Evolutionary conservation across 2,888 invertebrate species (phyloP), one percentile per base, ranked within the genome.

Genomic region (Tetragonisca angustula): DNA sequence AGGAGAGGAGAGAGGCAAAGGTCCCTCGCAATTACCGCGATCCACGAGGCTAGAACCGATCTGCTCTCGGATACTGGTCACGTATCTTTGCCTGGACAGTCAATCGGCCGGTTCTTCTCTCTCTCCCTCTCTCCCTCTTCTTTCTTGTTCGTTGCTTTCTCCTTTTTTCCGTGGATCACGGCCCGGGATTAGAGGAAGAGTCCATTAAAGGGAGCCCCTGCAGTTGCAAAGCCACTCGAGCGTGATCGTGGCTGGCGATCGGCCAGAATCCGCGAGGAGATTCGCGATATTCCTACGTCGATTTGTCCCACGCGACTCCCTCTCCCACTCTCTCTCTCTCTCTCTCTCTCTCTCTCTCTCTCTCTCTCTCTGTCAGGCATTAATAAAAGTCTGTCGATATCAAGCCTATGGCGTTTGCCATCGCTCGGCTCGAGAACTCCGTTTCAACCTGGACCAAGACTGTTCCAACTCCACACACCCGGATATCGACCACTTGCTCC

Each of bases 181-280:
- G 36, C 36, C 75, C 76, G 84, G 91, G 90, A 90, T 90, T 91
- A 90, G 90, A 91, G 89, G 86, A 88, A 87, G 87, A 90, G 90
- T 91, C 90, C 90, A 91, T 91, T 91, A 91, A 90, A 85, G 85
- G 85, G 79, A 72, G 75, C 75, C 75, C 64, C 79, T 79, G 83
- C 52, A 82, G 72, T 79, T 78, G 84, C 85, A 85, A 89, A 89
- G 82, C 88, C 81, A 83, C 83, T 85, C 88, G 89, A 83, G 84
- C 83, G 77, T 77, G 87, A 85, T 85, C 89, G 87, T 73, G 73
- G 64, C 64, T 89, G 89, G 89, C 89, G 74, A 84, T 83, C 84
- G 85, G 87, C 89, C 89, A 89, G 88, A 83, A 88, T 85, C 74
- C 87, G 87, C 89, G 89, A 89, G 78, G 71, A 82, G 80, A 70